Base-by-base conservation (phyloP, 2,888 invertebrate species). In the Habroteleia sp. region DNA sequence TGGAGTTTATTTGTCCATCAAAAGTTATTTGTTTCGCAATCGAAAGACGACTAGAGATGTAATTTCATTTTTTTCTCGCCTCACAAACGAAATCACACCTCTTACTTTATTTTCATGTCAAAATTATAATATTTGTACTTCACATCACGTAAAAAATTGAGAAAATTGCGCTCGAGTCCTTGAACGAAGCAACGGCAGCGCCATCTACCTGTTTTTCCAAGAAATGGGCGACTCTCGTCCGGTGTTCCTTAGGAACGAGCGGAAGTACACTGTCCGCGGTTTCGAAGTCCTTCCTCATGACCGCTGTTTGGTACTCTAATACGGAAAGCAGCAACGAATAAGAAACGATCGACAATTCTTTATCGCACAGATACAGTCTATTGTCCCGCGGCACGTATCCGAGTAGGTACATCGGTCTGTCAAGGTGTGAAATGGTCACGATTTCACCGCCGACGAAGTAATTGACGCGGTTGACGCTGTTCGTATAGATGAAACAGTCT, bases 401-500 rank as follows among this genome's bases (percentile, higher is more conserved):
- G 6, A 99, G 91, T 74, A 99, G 92, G 87, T 99, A 99, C 93
- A 99, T 95, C 13, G 97, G 96, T 85, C 97, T 94, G 89, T 99
- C 99, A 73, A 99, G 91, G 89, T 99, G 99, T 0, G 99, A 97
- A 74, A 99, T 94, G 0, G 99, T 99, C 0, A 99, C 99, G 74
- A 99, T 95, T 90, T 99, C 99, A 10, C 99, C 99, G 17, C 99
- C 99, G 10, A 99, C 99, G 86, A 98, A 99, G 89, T 99, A 99
- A 89, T 99, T 99, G 77, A 99, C 94, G 72, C 99, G 92, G 89
- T 99, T 99, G 0, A 98, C 94, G 20, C 96, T 94, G 89, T 99
- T 99, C 0, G 99, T 99, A 90, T 99, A 99, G 81, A 99, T 98
- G 89, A 99, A 99, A 87, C 99, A 99, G 89, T 99, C 99, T 2